Evolutionary conservation across 2,888 invertebrate species (phyloP), one percentile per base, ranked within the genome.

Genomic region (Leucania comma): DNA sequence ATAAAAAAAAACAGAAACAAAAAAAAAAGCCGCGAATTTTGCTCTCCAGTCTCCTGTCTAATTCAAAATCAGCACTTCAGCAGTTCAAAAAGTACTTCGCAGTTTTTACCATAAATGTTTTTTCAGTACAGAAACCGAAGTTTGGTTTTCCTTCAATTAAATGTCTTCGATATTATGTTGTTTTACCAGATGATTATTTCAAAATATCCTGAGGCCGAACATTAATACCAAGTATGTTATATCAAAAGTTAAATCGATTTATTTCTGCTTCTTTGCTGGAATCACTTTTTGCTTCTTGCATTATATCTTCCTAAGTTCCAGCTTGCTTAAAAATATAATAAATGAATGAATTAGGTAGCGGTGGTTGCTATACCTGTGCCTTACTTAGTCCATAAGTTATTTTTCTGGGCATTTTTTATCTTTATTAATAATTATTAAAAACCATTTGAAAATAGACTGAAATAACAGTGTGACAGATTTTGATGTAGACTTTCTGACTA

Each of bases 1-100:
- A n/a, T n/a, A n/a, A n/a, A n/a, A n/a, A n/a, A n/a, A n/a, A n/a
- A n/a, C n/a, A n/a, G n/a, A n/a, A n/a, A 75, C 65, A 54, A 42
- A 10, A 61, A 42, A 9, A 0, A 0, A 10, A 38, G 14, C 38
- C 29, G 74, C 75, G 75, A 65, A 54, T 65, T 71, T 12, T 24
- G 62, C 26, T 26, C 8, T 35, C 0, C 3, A 20, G 20, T 20
- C n/a, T 26, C 0, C 3, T 26, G 22, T 22, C 20, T 12, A 38
- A 14, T 10, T 35, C 0, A 6, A 5, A 46, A 1, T n/a, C n/a
- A n/a, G n/a, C n/a, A n/a, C n/a, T n/a, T n/a, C n/a, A n/a, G 1
- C 4, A 46, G n/a, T 73, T 73, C 20, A 54, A 74, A 71, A 73
- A 50, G 51, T 71, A 71, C 54, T 51, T 70, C 3, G 38, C 14